A percentile compares a stretch with the other conserved stretches of the same genome.
These are phyloP conservation scores for Helogale parvula DNA, from an alignment of 2,113 vertebrate species.

Conservation along the genomic window DNA sequence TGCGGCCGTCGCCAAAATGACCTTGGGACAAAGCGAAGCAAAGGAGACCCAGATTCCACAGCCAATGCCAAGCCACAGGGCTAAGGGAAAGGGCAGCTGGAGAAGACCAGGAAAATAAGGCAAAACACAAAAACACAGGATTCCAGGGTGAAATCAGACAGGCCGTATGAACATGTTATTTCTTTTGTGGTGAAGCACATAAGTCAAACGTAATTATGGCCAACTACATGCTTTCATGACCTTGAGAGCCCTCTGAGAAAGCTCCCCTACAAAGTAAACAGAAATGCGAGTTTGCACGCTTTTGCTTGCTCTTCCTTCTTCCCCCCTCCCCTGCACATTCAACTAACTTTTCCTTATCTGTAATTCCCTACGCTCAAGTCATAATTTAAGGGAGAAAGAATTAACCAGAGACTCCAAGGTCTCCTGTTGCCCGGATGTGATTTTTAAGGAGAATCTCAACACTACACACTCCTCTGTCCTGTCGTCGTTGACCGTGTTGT, in stretches of 20 bases:
- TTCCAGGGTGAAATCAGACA: slow-evolving; percentile 34
- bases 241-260: slow-evolving; percentile 32
- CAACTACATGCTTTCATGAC: background rate
- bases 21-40: background rate
- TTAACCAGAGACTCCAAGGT: slow-evolving; percentile 38
- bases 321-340: background rate
- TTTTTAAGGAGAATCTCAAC: background rate
- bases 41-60: background rate
- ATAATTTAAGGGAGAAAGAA: slow-evolving; percentile 61
- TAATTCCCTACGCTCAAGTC: slow-evolving; percentile 65
- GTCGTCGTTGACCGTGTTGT: background rate
- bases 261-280: slow-evolving; percentile 70
- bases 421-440: background rate
- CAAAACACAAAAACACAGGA: background rate
- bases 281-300: slow-evolving; percentile 1
- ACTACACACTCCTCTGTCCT: background rate
- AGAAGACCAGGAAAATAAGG: slow-evolving; percentile 36
- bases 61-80: slow-evolving; percentile 27
- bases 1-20: background rate
- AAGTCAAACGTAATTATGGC: slow-evolving; percentile 71
- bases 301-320: background rate
- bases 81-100: background rate
- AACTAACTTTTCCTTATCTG: slow-evolving; percentile 56
- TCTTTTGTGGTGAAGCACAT: slow-evolving; percentile 61
- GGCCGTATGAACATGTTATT: slow-evolving; percentile 55